A percentile compares a stretch with the other conserved stretches of the same genome.
Conservation (phyloP, 2,888 invertebrate genomes). For the Pandemis corylana region DNA sequence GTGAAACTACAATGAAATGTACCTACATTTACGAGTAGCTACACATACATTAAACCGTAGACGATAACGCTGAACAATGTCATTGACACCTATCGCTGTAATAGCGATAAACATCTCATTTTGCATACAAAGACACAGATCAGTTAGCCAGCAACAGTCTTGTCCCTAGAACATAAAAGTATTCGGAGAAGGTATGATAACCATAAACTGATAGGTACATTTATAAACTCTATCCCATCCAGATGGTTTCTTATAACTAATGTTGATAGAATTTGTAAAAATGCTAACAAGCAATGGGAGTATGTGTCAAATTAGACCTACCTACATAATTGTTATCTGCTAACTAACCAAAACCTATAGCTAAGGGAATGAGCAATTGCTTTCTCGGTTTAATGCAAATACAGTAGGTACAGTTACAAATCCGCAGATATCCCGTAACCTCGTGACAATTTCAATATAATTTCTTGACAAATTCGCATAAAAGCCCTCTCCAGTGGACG, state of each 20-base stretch:
- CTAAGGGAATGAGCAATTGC: too few species aligned
- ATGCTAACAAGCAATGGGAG: too few species aligned
- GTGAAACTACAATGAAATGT: too few species aligned
- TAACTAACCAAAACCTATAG: too few species aligned
- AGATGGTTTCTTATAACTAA: too few species aligned
- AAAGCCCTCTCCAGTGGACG: not conserved
- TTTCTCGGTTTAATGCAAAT: too few species aligned
- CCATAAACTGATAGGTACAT: not conserved
- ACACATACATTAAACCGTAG: not conserved
- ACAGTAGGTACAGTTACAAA: too few species aligned
- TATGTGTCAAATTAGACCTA: too few species aligned
- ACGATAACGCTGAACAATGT: not conserved
- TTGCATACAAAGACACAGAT: not conserved
- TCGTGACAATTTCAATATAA: not conserved
- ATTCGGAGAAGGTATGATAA: not conserved
- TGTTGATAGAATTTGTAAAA: too few species aligned
- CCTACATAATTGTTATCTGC: too few species aligned
- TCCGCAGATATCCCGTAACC: too few species aligned
- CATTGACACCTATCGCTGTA: constrained; percentile 5
- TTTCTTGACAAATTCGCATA: not conserved
- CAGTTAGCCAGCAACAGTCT: constrained; percentile 2
- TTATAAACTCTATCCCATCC: not conserved
- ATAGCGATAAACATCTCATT: constrained; percentile 1
- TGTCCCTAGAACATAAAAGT: not conserved
- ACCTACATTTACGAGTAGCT: too few species aligned